Percentiles rank a stretch among this genome's conserved stretches.
These are phyloP conservation scores for Coregonus ussuriensis DNA, from an alignment of 2,797 vertebrate genomes.

Conservation along the genomic window DNA sequence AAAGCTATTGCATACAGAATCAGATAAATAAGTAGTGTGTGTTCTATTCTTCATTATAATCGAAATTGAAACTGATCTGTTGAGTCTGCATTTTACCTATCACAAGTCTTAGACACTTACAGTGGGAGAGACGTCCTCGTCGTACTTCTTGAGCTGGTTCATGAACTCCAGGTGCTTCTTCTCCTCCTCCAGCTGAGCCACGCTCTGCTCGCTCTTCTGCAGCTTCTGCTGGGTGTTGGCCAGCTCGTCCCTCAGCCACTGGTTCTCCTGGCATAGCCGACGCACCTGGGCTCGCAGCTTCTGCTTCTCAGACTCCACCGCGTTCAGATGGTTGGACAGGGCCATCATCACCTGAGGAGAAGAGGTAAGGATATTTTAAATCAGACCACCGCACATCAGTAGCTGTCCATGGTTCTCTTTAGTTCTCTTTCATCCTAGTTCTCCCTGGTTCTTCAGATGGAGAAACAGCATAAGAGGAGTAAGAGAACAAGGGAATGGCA, in stretches of 20 bases:
- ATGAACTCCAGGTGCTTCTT: constrained; percentile 98
- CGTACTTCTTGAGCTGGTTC: constrained; percentile 97
- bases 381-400: background rate
- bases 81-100: constrained; percentile 30
- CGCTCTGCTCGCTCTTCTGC: constrained; percentile 93
- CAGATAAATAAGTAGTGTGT: background rate
- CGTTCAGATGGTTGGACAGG: constrained; percentile 92
- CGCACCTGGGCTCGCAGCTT: constrained; percentile 96
- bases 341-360: constrained; percentile 95
- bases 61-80: constrained; percentile 6
- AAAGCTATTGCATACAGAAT: background rate
- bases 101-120: constrained; percentile 68
- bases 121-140: constrained; percentile 88
- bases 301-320: constrained; percentile 98
- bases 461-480: background rate
- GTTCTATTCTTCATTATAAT: background rate
- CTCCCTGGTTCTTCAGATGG: too few species aligned
- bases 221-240: constrained; percentile 98
- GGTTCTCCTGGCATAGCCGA: constrained; percentile 96
- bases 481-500: constrained; percentile 3
- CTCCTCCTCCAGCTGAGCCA: constrained; percentile 97
- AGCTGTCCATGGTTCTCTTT: too few species aligned
- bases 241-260: constrained; percentile 96
- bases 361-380: background rate
- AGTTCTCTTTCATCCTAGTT: too few species aligned